Percentiles rank a stretch among this genome's conserved stretches.
Evolutionary conservation across 2,113 vertebrate genomes (phyloP).

Genomic region (Sitta europaea): DNA sequence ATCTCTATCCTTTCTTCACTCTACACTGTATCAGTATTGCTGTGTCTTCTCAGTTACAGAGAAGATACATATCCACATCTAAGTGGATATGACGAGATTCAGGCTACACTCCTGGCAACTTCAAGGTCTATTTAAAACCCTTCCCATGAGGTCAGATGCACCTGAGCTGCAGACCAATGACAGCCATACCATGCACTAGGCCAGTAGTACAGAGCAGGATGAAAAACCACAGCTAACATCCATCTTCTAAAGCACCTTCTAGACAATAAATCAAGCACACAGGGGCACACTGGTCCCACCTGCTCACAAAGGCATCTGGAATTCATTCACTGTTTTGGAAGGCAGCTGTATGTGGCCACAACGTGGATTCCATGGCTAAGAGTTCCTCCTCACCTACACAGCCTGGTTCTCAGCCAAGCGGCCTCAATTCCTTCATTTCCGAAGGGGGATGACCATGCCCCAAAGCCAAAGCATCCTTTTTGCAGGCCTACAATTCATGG

Average conservation of each 20-base stretch:
- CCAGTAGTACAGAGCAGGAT: background rate
- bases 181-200: background rate
- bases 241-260: background rate
- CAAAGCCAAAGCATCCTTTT: background rate
- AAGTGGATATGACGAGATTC: accelerated
- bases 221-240: background rate
- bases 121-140: background rate
- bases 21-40: background rate
- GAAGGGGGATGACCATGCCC: background rate
- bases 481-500: background rate
- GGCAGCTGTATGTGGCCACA: background rate
- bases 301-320: background rate
- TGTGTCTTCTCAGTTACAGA: background rate
- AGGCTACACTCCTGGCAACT: background rate
- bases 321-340: background rate
- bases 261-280: background rate
- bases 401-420: background rate
- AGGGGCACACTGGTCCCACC: background rate
- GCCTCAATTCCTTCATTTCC: background rate
- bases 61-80: too few relatives aligned
- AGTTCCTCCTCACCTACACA: background rate
- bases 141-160: background rate
- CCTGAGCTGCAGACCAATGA: background rate
- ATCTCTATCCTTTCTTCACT: background rate
- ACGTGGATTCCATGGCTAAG: background rate